Conservation (phyloP, 1,140 invertebrate genomes). For the Sitodiplosis mosellana region DNA sequence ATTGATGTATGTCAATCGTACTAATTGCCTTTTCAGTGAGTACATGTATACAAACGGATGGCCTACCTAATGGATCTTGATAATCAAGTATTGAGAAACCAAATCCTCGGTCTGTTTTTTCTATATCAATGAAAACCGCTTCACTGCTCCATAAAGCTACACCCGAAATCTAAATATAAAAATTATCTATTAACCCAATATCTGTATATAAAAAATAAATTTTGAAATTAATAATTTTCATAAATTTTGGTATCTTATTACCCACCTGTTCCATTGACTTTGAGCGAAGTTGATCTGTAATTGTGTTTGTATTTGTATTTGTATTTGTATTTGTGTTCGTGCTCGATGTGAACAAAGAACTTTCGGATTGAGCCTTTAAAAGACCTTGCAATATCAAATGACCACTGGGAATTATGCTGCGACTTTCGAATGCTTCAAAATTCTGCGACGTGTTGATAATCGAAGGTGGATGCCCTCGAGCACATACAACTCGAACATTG, state of each 20-base stretch:
- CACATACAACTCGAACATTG: conserved; percentile 66
- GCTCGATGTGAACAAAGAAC: conserved; percentile 58
- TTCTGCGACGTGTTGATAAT: conserved; percentile 59
- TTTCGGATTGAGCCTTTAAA: conserved; percentile 75
- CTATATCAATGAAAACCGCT: conserved; percentile 67
- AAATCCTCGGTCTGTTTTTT: conserved; percentile 76
- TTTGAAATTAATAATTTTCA: too few species aligned
- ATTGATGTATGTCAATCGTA: too few species aligned
- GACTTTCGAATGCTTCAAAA: conserved; percentile 52
- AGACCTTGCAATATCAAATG: conserved; percentile 43
- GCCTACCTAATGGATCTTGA: conserved; percentile 74
- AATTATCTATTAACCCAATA: too few species aligned
- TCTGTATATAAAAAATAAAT: too few species aligned
- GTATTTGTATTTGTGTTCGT: conserved; percentile 38
- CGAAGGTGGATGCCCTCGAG: conserved; percentile 37
- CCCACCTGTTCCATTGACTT: conserved; percentile 81
- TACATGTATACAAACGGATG: too few species aligned
- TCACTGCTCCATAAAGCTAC: conserved; percentile 85
- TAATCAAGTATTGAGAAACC: conserved; percentile 94
- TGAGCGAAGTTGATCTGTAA: conserved; percentile 42
- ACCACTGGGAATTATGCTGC: conserved; percentile 58
- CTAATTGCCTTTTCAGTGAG: too few species aligned
- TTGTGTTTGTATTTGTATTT: conserved; percentile 35
- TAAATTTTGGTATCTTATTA: too few species aligned
- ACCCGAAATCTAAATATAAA: too few species aligned